These are phyloP conservation scores for Koerneria pararmatus DNA, from an alignment of 2,888 invertebrate genomes.

Conservation along the genomic window DNA sequence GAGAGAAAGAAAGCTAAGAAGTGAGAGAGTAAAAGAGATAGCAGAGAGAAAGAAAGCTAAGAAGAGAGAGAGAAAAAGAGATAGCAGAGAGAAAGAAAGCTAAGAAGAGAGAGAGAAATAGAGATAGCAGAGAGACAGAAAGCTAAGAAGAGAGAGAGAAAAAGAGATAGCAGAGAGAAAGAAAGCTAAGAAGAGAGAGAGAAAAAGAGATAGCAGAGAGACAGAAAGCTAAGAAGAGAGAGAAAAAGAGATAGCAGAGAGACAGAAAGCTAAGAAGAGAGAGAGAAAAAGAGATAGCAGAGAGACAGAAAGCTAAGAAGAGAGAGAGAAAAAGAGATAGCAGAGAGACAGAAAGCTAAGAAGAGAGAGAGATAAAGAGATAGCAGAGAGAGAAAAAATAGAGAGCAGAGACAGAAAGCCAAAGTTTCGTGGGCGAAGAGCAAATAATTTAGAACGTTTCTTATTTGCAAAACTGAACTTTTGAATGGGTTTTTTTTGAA, in stretches of 20 bases:
- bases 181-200: background rate
- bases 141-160: background rate
- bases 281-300: background rate
- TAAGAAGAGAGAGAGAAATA: constrained; percentile 3
- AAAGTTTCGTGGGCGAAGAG: too few relatives aligned
- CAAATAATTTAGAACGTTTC: too few relatives aligned
- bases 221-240: background rate
- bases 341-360: background rate
- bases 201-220: background rate
- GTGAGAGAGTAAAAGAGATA: too few relatives aligned
- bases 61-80: background rate
- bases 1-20: too few relatives aligned
- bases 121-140: background rate
- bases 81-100: background rate
- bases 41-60: constrained; percentile 1
- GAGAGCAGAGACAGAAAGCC: too few relatives aligned
- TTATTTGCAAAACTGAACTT: too few relatives aligned
- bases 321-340: constrained; percentile 1
- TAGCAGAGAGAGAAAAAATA: too few relatives aligned
- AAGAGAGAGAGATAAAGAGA: background rate
- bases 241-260: background rate
- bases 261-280: too few relatives aligned
- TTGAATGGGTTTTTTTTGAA: too few relatives aligned
- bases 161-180: background rate
- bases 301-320: constrained; percentile 1